Conservation (phyloP, 2,113 vertebrate genomes). For the Chlamydotis undulata region DNA sequence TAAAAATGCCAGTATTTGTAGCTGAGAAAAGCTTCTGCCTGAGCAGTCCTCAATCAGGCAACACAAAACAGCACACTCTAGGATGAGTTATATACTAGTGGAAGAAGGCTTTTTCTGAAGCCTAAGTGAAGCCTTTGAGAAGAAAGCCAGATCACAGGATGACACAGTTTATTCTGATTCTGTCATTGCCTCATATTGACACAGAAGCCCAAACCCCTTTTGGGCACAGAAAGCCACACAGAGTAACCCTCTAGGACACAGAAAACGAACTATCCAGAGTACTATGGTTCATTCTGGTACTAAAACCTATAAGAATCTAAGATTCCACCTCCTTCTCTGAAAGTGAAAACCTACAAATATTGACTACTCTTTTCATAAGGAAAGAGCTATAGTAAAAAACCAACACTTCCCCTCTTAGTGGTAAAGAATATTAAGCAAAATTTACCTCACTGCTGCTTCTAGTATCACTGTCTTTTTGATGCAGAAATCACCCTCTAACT, state of each 20-base stretch:
- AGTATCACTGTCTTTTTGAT: neutral
- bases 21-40: neutral
- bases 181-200: neutral
- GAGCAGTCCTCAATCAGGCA: neutral
- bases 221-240: neutral
- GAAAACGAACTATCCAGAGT: neutral
- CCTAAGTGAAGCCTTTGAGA: neutral
- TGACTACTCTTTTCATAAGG: neutral
- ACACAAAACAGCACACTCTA: neutral
- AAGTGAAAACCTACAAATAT: slow-evolving; percentile 3
- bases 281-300: neutral
- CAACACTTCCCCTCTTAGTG: neutral
- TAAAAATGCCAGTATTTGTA: neutral
- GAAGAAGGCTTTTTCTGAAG: neutral
- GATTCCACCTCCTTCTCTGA: neutral
- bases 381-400: neutral
- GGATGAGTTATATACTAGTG: neutral
- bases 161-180: neutral
- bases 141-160: neutral
- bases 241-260: neutral
- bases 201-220: neutral
- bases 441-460: neutral
- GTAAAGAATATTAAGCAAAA: neutral
- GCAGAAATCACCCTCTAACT: neutral
- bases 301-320: neutral